These are phyloP conservation scores for Azorinus chamasolen DNA, from an alignment of 2,888 invertebrate genomes.

Conservation along the genomic window DNA sequence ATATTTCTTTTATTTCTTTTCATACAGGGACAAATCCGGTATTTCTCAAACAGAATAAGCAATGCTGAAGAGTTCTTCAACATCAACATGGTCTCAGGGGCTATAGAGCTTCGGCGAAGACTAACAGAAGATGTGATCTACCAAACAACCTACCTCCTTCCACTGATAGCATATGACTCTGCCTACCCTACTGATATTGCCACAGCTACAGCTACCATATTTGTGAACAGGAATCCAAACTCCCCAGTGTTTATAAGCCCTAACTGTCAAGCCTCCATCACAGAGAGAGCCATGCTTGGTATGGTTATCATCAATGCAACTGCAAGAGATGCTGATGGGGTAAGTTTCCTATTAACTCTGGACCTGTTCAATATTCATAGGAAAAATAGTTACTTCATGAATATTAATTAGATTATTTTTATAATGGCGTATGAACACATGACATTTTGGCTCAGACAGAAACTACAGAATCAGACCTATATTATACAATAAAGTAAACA, in stretches of 20 bases:
- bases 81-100: constrained; percentile 68
- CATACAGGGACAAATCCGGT: constrained; percentile 76
- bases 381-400: no score
- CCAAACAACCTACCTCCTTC: constrained; percentile 67
- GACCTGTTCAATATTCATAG: no score
- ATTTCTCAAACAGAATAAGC: constrained; percentile 72
- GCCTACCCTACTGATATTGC: constrained; percentile 70
- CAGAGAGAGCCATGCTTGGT: constrained; percentile 70
- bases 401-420: no score
- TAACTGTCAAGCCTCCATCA: constrained; percentile 61
- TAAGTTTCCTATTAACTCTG: no score
- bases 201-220: constrained; percentile 75
- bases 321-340: constrained; percentile 78
- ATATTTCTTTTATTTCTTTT: no score
- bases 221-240: constrained; percentile 79
- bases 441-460: no score
- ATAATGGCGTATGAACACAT: no score
- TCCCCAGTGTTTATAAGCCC: constrained; percentile 69
- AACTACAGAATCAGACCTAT: no score
- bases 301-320: constrained; percentile 69
- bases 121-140: constrained; percentile 65
- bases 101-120: constrained; percentile 48
- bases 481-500: no score
- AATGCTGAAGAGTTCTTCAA: constrained; percentile 77
- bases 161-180: constrained; percentile 72